Percentiles rank a stretch among this genome's conserved stretches.
Conservation (phyloP, 1,140 invertebrate species). For the Solen grandis region DNA sequence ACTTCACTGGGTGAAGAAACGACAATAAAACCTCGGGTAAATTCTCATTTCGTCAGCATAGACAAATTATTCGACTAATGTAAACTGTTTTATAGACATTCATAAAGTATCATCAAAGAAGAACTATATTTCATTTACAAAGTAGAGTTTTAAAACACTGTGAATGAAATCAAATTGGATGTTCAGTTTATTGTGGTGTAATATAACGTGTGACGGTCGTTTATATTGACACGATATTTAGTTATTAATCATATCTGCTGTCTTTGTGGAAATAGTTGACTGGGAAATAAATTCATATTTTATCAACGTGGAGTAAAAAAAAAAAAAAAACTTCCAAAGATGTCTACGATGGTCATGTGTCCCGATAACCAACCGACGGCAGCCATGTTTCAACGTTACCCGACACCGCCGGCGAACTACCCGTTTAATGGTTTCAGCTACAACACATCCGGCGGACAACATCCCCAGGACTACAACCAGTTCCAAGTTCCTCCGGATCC, state of each 20-base stretch:
- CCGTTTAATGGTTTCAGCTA: slow-evolving; percentile 44
- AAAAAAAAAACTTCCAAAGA: slow-evolving; percentile 13
- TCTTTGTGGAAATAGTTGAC: neutral
- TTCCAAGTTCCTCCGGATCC: slow-evolving; percentile 50
- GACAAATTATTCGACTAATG: slow-evolving; percentile 48
- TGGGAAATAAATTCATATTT: neutral
- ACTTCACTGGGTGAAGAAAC: slow-evolving; percentile 16
- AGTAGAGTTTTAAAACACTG: neutral
- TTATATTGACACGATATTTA: too few relatives aligned
- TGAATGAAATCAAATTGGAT: neutral
- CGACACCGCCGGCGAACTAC: slow-evolving; percentile 42
- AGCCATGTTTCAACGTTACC: slow-evolving; percentile 49
- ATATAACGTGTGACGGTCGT: neutral
- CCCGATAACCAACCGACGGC: slow-evolving; percentile 11
- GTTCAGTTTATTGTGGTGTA: slow-evolving; percentile 11
- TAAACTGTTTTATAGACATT: slow-evolving; percentile 53
- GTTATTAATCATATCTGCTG: neutral
- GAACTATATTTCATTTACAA: slow-evolving; percentile 20
- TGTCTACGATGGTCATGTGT: slow-evolving; percentile 54
- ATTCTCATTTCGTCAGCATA: slow-evolving; percentile 34
- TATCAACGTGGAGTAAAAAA: neutral
- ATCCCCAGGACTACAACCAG: slow-evolving; percentile 61
- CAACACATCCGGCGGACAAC: slow-evolving; percentile 3
- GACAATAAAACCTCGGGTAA: slow-evolving; percentile 31
- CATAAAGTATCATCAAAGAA: slow-evolving; percentile 15